These are phyloP conservation scores for Drosophila tanythrix DNA, from an alignment of 2,888 invertebrate species.

Conservation along the genomic window DNA sequence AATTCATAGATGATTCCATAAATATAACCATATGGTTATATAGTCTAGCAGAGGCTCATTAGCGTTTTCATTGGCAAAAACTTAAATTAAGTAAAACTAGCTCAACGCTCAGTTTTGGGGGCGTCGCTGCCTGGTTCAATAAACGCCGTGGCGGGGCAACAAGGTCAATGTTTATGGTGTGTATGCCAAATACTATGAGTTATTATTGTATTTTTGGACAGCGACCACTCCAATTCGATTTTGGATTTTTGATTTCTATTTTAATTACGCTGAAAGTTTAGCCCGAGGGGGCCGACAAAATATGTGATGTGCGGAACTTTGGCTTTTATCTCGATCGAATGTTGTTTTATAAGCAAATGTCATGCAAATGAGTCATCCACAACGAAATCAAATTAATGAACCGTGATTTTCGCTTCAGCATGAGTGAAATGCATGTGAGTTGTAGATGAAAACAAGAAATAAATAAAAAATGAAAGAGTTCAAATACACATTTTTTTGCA, in stretches of 20 bases:
- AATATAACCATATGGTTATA: slow-evolving; percentile 12
- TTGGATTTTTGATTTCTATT: slow-evolving; percentile 49
- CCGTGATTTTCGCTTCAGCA: slow-evolving; percentile 18
- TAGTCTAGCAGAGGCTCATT: slow-evolving; percentile 32
- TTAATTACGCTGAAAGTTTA: slow-evolving; percentile 69
- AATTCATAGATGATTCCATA: slow-evolving; percentile 11
- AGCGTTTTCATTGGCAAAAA: slow-evolving; percentile 30
- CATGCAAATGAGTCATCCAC: slow-evolving; percentile 75
- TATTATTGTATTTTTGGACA: slow-evolving; percentile 23
- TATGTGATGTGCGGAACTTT: slow-evolving; percentile 2
- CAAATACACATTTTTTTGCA: background rate
- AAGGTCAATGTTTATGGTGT: slow-evolving; percentile 66
- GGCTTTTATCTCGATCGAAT: slow-evolving; percentile 40
- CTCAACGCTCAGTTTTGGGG: slow-evolving; percentile 14
- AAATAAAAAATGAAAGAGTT: slow-evolving; percentile 4
- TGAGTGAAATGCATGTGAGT: slow-evolving; percentile 28
- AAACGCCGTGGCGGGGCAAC: slow-evolving; percentile 63
- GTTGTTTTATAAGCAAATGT: slow-evolving; percentile 57
- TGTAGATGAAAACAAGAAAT: slow-evolving; percentile 17
- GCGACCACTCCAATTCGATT: slow-evolving; percentile 11
- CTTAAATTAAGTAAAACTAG: background rate
- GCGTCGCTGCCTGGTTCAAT: slow-evolving; percentile 69
- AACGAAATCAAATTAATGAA: slow-evolving; percentile 22
- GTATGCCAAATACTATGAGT: slow-evolving; percentile 18
- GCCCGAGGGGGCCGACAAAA: slow-evolving; percentile 25